These are phyloP conservation scores for Panzeria rudis DNA, from an alignment of 2,888 invertebrate genomes.

Conservation along the genomic window DNA sequence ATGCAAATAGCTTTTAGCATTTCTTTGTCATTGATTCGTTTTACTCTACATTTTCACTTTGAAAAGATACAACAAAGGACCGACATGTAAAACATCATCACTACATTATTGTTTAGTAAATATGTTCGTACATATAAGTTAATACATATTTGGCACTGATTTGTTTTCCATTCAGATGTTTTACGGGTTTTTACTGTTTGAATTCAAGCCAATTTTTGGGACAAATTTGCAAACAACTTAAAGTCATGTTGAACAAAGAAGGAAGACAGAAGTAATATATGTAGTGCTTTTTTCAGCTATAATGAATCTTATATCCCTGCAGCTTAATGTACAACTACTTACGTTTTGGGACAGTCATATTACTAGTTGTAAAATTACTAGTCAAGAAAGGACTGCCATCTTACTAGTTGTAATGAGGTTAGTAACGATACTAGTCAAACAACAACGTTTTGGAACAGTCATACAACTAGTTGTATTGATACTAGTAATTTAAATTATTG, in stretches of 20 bases:
- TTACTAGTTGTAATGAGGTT: no score
- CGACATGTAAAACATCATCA: conserved; percentile 38
- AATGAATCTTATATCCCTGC: background rate
- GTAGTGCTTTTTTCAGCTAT: background rate
- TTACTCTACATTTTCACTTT: background rate
- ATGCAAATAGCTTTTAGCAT: conserved; percentile 50
- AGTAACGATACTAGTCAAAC: no score
- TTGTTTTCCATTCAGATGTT: conserved; percentile 16
- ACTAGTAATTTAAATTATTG: no score
- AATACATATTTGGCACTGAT: conserved; percentile 55
- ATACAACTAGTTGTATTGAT: no score
- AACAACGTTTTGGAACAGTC: no score
- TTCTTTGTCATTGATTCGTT: conserved; percentile 4
- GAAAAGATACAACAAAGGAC: conserved; percentile 11
- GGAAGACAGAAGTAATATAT: background rate
- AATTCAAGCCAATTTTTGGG: conserved; percentile 57
- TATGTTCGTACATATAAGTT: background rate
- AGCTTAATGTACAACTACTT: no score
- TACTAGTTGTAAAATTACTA: no score
- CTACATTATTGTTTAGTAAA: conserved; percentile 42
- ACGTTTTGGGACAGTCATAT: no score
- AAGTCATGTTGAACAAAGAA: conserved; percentile 50
- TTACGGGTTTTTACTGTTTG: conserved; percentile 47
- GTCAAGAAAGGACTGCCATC: no score
- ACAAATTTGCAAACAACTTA: conserved; percentile 44